phyloP scores from a whole-genome alignment of 2,113 vertebrate species.

The Tragelaphus scriptus region DNA sequence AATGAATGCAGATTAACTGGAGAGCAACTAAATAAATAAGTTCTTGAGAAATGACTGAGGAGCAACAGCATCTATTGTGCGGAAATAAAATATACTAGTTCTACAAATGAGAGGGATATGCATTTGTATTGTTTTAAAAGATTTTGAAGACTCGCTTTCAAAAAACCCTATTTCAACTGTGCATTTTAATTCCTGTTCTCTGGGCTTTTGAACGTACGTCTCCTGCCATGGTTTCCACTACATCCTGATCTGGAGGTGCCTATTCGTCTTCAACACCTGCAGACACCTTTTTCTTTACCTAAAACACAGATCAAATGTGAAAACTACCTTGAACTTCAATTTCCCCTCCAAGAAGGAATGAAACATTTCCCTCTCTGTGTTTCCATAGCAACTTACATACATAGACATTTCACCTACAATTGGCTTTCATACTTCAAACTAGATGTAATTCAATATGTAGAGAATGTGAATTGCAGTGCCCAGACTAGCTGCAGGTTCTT shows the following conservation, averaged over 20 bases:
- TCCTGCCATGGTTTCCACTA: background rate
- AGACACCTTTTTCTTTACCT: background rate
- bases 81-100: background rate
- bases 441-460: background rate
- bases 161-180: background rate
- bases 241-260: background rate
- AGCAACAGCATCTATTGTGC: background rate
- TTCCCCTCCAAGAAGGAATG: conserved; percentile 2
- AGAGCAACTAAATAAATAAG: background rate
- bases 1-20: conserved; percentile 1
- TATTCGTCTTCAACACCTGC: background rate
- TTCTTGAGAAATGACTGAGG: background rate
- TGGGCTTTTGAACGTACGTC: background rate
- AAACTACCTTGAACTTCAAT: conserved; percentile 19
- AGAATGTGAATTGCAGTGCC: background rate
- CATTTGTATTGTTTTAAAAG: background rate
- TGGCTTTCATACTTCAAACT: background rate
- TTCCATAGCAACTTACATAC: conserved; percentile 7
- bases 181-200: background rate
- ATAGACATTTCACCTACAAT: background rate
- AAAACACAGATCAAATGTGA: conserved; percentile 1
- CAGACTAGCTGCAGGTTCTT: background rate
- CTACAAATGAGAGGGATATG: background rate
- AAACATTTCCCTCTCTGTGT: background rate
- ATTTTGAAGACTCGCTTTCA: background rate